Evolutionary conservation across 2,888 invertebrate species (phyloP).

Genomic region (Watsonalla binaria): DNA sequence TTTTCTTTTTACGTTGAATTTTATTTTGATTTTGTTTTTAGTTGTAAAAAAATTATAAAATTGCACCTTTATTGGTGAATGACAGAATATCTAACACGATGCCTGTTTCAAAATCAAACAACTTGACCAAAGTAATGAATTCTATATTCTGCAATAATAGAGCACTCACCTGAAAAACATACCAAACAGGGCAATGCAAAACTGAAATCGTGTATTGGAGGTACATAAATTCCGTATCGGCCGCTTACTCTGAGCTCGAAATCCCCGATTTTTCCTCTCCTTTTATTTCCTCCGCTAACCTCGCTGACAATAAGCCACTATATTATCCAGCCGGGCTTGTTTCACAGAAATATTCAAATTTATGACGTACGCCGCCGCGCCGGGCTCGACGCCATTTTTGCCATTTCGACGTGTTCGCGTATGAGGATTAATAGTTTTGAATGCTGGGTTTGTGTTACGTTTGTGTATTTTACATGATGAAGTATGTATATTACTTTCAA

Average conservation of each 20-base stretch:
- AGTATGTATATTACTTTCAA: background rate
- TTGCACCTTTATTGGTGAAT: no score
- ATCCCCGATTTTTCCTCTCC: slow-evolving; percentile 54
- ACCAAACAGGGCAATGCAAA: no score
- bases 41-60: no score
- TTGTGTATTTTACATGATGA: background rate
- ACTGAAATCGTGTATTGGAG: background rate
- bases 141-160: no score
- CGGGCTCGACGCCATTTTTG: slow-evolving; percentile 39
- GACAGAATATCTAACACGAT: no score
- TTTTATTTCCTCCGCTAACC: slow-evolving; percentile 46
- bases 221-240: slow-evolving; percentile 6
- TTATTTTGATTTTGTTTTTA: no score
- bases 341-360: slow-evolving; percentile 71
- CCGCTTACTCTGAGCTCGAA: slow-evolving; percentile 32
- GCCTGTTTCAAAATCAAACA: no score
- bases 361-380: slow-evolving; percentile 57
- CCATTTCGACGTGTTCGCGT: slow-evolving; percentile 35
- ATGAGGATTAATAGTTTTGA: slow-evolving; percentile 40
- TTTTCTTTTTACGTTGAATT: no score
- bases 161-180: no score
- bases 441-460: slow-evolving; percentile 20
- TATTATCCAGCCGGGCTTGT: slow-evolving; percentile 57
- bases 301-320: slow-evolving; percentile 70
- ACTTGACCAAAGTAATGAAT: no score